Percentiles rank a stretch among this genome's conserved stretches.
These are phyloP conservation scores for Oenanthe melanoleuca DNA, from an alignment of 2,113 vertebrate species.

Conservation along the genomic window DNA sequence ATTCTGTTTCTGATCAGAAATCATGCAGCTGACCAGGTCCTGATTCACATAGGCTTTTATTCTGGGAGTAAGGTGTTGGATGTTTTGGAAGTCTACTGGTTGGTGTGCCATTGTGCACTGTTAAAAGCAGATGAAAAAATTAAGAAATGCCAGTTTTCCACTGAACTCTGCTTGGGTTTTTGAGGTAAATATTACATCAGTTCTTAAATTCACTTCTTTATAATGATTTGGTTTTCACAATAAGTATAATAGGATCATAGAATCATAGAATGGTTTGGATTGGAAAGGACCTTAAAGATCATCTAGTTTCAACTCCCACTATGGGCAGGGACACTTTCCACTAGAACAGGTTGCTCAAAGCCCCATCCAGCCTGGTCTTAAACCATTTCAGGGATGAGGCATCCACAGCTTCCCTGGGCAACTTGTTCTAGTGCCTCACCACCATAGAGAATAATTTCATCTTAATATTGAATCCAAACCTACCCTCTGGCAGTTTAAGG, in stretches of 20 bases:
- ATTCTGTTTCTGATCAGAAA: neutral
- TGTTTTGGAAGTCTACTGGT: neutral
- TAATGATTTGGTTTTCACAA: slow-evolving; percentile 41
- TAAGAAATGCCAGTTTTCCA: neutral
- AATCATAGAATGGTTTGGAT: neutral
- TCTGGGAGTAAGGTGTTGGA: neutral
- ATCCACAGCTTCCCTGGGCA: neutral
- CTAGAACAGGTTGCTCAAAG: neutral
- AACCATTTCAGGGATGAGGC: neutral
- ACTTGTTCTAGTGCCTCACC: neutral
- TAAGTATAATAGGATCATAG: neutral
- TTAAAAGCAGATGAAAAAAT: neutral
- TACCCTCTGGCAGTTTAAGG: neutral
- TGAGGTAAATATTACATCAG: slow-evolving; percentile 12
- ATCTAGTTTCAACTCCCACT: neutral
- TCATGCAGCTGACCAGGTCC: neutral
- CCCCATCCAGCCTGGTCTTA: neutral
- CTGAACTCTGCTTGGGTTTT: neutral
- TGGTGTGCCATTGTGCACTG: neutral
- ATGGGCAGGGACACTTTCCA: neutral
- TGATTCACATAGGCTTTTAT: neutral
- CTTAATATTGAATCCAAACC: neutral
- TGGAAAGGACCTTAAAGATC: neutral
- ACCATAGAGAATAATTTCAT: neutral
- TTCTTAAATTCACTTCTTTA: slow-evolving; percentile 50